Conservation (phyloP, 2,888 invertebrate genomes). For the Arctia plantaginis region DNA sequence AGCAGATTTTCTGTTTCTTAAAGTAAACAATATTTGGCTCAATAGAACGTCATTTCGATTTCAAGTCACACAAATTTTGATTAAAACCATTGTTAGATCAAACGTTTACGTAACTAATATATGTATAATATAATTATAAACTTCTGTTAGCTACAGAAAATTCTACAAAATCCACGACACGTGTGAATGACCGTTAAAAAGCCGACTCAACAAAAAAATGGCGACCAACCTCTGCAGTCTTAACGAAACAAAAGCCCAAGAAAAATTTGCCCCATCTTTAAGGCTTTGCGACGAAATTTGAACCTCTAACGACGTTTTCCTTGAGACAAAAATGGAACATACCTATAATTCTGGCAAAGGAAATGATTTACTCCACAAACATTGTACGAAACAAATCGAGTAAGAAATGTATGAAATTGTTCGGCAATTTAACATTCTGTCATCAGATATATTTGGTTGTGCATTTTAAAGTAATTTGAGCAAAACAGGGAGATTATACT, state of each 20-base stretch:
- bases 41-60: too few relatives aligned
- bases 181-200: background rate
- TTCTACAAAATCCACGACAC: background rate
- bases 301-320: background rate
- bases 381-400: background rate
- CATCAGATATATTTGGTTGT: background rate
- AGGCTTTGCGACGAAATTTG: constrained; percentile 5
- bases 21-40: background rate
- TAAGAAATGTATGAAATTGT: background rate
- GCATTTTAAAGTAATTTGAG: background rate
- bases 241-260: background rate
- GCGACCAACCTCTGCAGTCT: background rate
- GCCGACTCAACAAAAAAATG: background rate
- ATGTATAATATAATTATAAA: background rate
- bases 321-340: background rate
- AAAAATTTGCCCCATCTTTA: constrained; percentile 3
- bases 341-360: background rate
- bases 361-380: background rate
- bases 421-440: background rate
- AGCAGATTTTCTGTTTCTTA: background rate
- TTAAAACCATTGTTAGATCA: too few relatives aligned
- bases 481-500: background rate
- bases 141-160: background rate
- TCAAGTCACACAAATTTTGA: too few relatives aligned
- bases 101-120: too few relatives aligned